Evolutionary conservation across 35 echinoderm and acorn worm genomes (phyloP), one percentile per base, ranked within the genome.

Genomic region (Strongylocentrotus purpuratus): DNA sequence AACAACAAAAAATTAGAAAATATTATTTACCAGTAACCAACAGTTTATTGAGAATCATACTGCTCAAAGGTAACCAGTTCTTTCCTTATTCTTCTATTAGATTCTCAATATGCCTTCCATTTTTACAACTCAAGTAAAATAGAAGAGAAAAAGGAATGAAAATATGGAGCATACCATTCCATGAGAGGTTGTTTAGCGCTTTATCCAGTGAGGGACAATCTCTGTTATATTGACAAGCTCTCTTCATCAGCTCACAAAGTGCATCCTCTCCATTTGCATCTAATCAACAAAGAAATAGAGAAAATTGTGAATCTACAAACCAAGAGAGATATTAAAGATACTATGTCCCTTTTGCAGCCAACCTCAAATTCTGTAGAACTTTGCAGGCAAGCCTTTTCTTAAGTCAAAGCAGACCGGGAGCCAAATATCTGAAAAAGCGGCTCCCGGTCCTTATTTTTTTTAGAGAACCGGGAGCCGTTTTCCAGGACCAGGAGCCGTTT

Each of bases 221-320:
- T 58, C 9, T 47, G 91, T 93, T 93, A 46, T 93, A 58, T 46
- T 93, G 17, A 93, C 91, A 93, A 14, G 91, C 91, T 93, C 91
- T 93, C 48, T 58, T 93, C 91, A 93, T 93, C 31, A 93, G 91
- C 91, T 93, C 91, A 58, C 91, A 93, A 4, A 93, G 91, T 18
- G 91, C 46, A 93, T 93, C 91, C 46, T 93, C 91, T 15, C 91
- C 91, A 93, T 93, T 93, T 5, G 91, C 48, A 93, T 93, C 91
- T 93, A 32, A 93, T 20, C 31, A 58, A 33, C 10, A 93, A 46
- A 93, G n/a, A 47, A 93, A 58, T 0, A 28, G 31, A 31, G 31
- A 92, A 33, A 88, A 46, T 35, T 88, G 45, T 15, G 22, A 46
- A 88, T 88, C 31, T 33, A 41, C 0, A 88, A 88, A 0, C 13